A percentile compares a stretch with the other conserved stretches of the same genome.
Conservation (phyloP, 2,113 vertebrate species). For the Corynorhinus townsendii region DNA sequence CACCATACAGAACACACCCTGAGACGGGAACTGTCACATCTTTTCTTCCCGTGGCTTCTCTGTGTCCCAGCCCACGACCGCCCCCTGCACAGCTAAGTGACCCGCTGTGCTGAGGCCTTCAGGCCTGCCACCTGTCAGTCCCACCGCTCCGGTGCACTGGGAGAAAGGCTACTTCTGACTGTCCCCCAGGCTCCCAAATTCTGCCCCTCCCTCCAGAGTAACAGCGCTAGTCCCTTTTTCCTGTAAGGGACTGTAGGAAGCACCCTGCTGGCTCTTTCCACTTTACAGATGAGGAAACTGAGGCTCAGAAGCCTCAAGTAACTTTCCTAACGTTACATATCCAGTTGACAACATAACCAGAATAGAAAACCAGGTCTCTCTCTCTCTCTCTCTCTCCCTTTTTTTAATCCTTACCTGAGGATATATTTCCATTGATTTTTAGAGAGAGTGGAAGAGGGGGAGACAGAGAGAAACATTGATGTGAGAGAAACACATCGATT, state of each 20-base stretch:
- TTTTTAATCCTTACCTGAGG: no score
- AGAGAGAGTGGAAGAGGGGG: no score
- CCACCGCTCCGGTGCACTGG: accelerated
- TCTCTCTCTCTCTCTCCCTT: no score
- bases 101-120: no score
- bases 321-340: neutral
- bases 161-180: neutral
- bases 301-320: neutral
- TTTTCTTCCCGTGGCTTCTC: neutral
- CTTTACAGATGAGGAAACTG: neutral
- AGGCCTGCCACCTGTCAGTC: neutral
- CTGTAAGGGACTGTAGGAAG: neutral
- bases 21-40: neutral
- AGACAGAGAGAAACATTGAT: no score
- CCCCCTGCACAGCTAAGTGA: no score
- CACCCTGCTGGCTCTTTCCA: neutral
- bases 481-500: no score
- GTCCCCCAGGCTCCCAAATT: no score
- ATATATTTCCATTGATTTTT: no score
- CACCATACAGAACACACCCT: accelerated
- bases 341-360: neutral
- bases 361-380: neutral
- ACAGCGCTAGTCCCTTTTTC: accelerated
- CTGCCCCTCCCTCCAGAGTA: neutral
- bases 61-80: neutral